Conservation (phyloP, 2,888 invertebrate species). For the Melanargia galathea region DNA sequence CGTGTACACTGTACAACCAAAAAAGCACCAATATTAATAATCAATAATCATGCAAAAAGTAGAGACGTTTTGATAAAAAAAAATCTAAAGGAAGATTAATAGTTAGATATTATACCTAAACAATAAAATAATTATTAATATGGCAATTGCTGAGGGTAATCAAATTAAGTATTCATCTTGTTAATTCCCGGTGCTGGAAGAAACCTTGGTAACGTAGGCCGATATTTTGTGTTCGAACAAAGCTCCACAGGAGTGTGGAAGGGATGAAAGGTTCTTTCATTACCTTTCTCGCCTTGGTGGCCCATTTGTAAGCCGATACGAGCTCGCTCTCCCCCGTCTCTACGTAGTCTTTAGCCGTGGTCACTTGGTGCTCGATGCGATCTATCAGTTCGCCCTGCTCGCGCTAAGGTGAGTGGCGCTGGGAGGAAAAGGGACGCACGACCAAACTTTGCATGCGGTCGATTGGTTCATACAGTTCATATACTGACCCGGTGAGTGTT, state of each 20-base stretch:
- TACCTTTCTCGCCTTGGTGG: slow-evolving; percentile 95
- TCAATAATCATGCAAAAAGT: slow-evolving; percentile 16
- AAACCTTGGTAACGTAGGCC: slow-evolving; percentile 9
- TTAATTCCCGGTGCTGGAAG: slow-evolving; percentile 31
- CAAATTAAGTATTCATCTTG: slow-evolving; percentile 17
- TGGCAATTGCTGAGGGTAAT: slow-evolving; percentile 9
- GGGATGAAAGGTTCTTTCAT: slow-evolving; percentile 38
- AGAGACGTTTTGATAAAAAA: slow-evolving; percentile 1
- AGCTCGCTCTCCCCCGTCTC: slow-evolving; percentile 90
- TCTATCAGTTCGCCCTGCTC: slow-evolving; percentile 96
- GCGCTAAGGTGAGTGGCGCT: slow-evolving; percentile 69
- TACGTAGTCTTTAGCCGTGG: slow-evolving; percentile 92
- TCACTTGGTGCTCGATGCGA: slow-evolving; percentile 96
- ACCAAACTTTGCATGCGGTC: slow-evolving; percentile 54
- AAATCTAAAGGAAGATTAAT: slow-evolving; percentile 2
- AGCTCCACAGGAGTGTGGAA: slow-evolving; percentile 6
- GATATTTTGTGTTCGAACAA: slow-evolving; percentile 3
- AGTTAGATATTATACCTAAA: background rate
- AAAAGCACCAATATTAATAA: too few relatives aligned
- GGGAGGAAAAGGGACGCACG: slow-evolving; percentile 65
- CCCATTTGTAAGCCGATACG: slow-evolving; percentile 90
- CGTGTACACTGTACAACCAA: too few relatives aligned
- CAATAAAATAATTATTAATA: slow-evolving; percentile 12
- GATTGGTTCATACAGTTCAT: slow-evolving; percentile 77
- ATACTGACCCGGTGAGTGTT: slow-evolving; percentile 55